Conservation (phyloP, 2,797 vertebrate species). For the Pangasius macronema region DNA sequence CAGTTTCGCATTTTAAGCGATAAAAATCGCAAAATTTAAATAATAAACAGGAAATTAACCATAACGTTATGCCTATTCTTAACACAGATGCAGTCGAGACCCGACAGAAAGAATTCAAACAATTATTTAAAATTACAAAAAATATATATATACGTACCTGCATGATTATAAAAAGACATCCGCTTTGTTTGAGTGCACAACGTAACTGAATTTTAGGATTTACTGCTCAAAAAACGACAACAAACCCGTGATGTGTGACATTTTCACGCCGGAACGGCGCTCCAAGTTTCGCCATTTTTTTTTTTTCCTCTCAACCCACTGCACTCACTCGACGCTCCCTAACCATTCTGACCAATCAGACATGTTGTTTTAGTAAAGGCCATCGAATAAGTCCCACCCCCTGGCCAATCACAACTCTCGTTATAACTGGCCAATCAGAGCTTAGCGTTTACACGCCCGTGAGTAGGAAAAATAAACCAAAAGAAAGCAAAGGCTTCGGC, state of each 20-base stretch:
- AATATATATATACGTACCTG: neutral
- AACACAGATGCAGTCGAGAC: neutral
- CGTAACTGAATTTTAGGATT: neutral
- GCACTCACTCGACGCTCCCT: neutral
- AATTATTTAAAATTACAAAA: neutral
- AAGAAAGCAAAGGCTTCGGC: neutral
- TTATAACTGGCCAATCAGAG: neutral
- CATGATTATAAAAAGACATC: neutral
- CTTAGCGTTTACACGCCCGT: neutral
- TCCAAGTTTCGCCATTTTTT: conserved; percentile 48
- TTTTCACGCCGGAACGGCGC: conserved; percentile 36
- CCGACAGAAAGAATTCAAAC: neutral
- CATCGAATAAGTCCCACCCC: neutral
- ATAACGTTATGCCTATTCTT: too few relatives aligned
- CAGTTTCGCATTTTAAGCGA: neutral
- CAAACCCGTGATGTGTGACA: conserved; percentile 28
- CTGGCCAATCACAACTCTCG: conserved; percentile 37
- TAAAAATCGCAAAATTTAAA: neutral
- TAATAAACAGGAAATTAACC: neutral
- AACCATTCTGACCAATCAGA: conserved; percentile 45
- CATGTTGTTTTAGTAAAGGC: neutral
- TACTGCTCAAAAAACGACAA: neutral
- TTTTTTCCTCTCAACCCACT: neutral
- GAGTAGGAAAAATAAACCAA: neutral
- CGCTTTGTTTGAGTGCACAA: neutral